Percentiles rank a stretch among this genome's conserved stretches.
phyloP scores from a whole-genome alignment of 2,888 invertebrate species.

The Zaprionus obscuricornis region DNA sequence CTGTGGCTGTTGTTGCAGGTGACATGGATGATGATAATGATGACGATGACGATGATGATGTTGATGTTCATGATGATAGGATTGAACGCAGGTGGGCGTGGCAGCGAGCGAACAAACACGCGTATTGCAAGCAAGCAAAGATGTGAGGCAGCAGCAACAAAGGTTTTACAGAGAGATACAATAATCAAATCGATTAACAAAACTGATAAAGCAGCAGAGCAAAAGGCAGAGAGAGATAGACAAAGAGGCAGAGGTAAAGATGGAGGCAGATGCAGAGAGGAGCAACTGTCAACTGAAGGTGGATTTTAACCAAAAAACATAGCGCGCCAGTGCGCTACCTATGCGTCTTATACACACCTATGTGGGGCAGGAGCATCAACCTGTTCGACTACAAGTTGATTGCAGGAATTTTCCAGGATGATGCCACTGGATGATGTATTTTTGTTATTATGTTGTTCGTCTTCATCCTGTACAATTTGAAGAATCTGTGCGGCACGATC shows the following conservation, averaged over 20 bases:
- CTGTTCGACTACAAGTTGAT: constrained; percentile 32
- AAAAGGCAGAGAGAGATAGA: no score
- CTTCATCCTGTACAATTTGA: constrained; percentile 87
- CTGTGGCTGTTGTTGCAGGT: constrained; percentile 31
- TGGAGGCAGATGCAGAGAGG: constrained; percentile 18
- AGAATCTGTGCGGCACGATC: constrained; percentile 92
- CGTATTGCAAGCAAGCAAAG: constrained; percentile 60
- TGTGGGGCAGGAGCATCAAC: constrained; percentile 40
- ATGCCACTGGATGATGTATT: constrained; percentile 32
- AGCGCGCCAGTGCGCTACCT: constrained; percentile 4
- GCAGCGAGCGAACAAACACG: constrained; percentile 41
- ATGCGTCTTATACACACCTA: constrained; percentile 40
- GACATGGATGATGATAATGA: constrained; percentile 22
- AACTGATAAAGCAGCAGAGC: constrained; percentile 51
- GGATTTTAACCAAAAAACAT: constrained; percentile 11
- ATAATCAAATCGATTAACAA: constrained; percentile 69
- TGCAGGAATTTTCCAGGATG: constrained; percentile 8
- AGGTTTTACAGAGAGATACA: constrained; percentile 67
- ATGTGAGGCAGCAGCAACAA: constrained; percentile 61
- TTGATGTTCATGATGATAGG: constrained; percentile 16
- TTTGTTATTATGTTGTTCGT: constrained; percentile 83
- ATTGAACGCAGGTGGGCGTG: constrained; percentile 17
- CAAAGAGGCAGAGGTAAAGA: no score
- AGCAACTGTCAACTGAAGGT: constrained; percentile 11
- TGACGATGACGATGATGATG: constrained; percentile 34